Base-by-base conservation (phyloP, 1,140 invertebrate species). In the Polypedilum pembai region DNA sequence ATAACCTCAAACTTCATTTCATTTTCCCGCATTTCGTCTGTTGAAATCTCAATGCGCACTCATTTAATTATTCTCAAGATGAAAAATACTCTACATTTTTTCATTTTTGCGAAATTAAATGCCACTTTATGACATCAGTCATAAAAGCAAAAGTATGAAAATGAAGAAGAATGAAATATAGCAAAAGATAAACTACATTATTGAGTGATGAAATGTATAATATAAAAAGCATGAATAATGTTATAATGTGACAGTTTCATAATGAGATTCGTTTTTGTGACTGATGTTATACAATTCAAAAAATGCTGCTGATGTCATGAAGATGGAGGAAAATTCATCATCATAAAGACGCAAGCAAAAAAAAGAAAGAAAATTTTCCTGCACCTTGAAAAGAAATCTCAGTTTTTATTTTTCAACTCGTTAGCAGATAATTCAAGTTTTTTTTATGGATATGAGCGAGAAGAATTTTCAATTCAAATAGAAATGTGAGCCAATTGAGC, bases 261-360 rank as follows among this genome's bases (percentile, higher is more conserved):
- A 56, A 56, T 56, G 45, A 56, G 45, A 56, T 56, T 56, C 45
- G 12, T n/a, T 12, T n/a, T n/a, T n/a, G 45, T n/a, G n/a, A 56
- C n/a, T 56, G 45, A 56, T 56, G 45, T n/a, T 56, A 56, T 56
- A 56, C 45, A 56, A 56, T 56, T 56, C 45, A 56, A 56, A 56
- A 56, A n/a, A n/a, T 56, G 45, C 45, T 45, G 41, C 41, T 56
- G 45, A 56, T n/a, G 45, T n/a, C 12, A 56, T n/a, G n/a, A 56
- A 33, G 5, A 33, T 33, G 24, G 5, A 33, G 24, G 24, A 56
- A 56, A 56, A 12, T 4, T 56, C 45, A n/a, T 56, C 45, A 56
- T 56, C 45, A 56, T 33, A 33, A 33, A 33, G 24, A 56, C 8
- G 4, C 12, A 56, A n/a, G n/a, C 45, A 56, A 56, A n/a, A 15